Conservation (phyloP, 1,140 invertebrate genomes). For the Heterodera carotae region DNA sequence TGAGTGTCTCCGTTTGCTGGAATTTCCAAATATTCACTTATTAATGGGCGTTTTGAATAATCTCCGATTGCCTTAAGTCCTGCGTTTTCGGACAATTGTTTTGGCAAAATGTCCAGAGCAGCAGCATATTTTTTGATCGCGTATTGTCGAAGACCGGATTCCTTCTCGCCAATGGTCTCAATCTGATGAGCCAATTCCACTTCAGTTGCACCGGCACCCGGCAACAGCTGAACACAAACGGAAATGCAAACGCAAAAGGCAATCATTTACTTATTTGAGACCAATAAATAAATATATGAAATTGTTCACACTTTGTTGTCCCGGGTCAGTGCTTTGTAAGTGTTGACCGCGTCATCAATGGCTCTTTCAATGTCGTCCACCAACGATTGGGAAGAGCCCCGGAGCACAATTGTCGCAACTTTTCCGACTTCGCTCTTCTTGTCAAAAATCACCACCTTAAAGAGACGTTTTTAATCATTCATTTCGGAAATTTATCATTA, state of each 20-base stretch:
- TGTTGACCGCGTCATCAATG: constrained; percentile 97
- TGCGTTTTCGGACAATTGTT: constrained; percentile 88
- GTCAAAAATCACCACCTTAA: constrained; percentile 81
- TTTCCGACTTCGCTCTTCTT: constrained; percentile 74
- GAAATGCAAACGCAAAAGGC: too few relatives aligned
- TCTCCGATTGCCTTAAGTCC: constrained; percentile 73
- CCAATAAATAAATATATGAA: constrained; percentile 14
- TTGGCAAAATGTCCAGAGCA: constrained; percentile 86
- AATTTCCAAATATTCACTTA: not conserved
- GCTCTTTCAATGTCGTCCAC: constrained; percentile 99
- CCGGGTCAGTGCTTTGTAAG: constrained; percentile 83
- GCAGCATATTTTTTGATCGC: constrained; percentile 90
- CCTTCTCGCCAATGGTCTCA: constrained; percentile 81
- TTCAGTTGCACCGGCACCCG: constrained; percentile 92
- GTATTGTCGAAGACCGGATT: constrained; percentile 94
- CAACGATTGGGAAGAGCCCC: constrained; percentile 94
- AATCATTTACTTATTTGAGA: not conserved
- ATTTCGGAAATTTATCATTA: too few relatives aligned
- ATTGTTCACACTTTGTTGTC: constrained; percentile 61
- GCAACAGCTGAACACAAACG: constrained; percentile 75
- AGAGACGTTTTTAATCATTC: not conserved
- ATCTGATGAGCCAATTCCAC: constrained; percentile 87
- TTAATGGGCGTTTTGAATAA: constrained; percentile 1
- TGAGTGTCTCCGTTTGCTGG: constrained; percentile 79
- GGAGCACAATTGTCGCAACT: constrained; percentile 87